These are phyloP conservation scores for Thyatira batis DNA, from an alignment of 2,888 invertebrate species.

Conservation along the genomic window DNA sequence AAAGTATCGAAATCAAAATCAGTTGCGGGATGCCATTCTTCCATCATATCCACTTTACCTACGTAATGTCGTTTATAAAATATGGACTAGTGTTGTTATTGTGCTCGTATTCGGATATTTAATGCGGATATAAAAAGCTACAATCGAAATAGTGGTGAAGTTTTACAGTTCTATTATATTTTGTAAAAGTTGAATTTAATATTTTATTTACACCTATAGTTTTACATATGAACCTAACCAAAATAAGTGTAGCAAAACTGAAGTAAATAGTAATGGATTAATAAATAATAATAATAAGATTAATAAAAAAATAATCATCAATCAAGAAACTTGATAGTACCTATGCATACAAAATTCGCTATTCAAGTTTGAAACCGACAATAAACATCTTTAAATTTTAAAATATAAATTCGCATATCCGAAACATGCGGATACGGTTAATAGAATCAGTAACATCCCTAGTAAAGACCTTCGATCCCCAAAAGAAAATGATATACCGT, in stretches of 20 bases:
- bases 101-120: not conserved
- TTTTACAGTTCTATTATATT: too few relatives aligned
- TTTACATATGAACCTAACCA: too few relatives aligned
- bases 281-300: too few relatives aligned
- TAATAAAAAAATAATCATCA: too few relatives aligned
- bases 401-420: not conserved
- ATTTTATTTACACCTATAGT: too few relatives aligned
- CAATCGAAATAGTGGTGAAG: not conserved
- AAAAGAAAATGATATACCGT: slow-evolving; percentile 37
- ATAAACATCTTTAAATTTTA: not conserved
- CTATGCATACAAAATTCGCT: too few relatives aligned
- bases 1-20: slow-evolving; percentile 22
- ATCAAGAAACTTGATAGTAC: too few relatives aligned
- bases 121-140: not conserved
- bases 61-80: slow-evolving; percentile 17
- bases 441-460: not conserved
- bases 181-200: too few relatives aligned
- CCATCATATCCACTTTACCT: slow-evolving; percentile 20
- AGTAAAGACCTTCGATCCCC: slow-evolving; percentile 25
- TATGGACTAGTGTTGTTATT: not conserved
- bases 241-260: too few relatives aligned
- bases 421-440: not conserved
- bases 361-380: too few relatives aligned
- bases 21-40: slow-evolving; percentile 16
- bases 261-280: too few relatives aligned